phyloP scores from a whole-genome alignment of 1,140 invertebrate genomes.

The Diachasma alloeum region DNA sequence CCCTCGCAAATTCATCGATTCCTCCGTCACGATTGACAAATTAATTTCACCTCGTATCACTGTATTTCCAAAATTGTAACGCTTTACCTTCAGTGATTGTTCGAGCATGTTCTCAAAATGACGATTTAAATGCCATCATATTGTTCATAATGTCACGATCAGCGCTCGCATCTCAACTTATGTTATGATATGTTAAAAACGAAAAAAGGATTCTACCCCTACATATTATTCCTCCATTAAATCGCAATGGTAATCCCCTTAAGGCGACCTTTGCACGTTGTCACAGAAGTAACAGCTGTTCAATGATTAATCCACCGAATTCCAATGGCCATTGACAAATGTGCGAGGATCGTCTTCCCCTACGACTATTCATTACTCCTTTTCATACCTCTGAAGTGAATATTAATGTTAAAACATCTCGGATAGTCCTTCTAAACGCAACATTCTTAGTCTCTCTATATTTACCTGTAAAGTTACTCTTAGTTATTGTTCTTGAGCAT shows the following conservation, averaged over 20 bases:
- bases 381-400: constrained; percentile 27
- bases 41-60: constrained; percentile 13
- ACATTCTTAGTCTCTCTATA: constrained; percentile 35
- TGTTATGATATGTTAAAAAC: constrained; percentile 50
- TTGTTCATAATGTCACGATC: not conserved
- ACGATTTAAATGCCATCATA: constrained; percentile 21
- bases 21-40: constrained; percentile 25
- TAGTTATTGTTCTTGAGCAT: constrained; percentile 61
- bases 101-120: constrained; percentile 31
- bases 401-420: constrained; percentile 48
- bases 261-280: constrained; percentile 14
- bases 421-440: constrained; percentile 42
- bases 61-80: constrained; percentile 26
- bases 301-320: not conserved
- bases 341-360: not conserved
- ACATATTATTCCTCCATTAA: constrained; percentile 19
- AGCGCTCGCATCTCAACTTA: constrained; percentile 27
- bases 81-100: constrained; percentile 37
- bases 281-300: not conserved
- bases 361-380: not conserved
- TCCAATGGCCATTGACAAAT: not conserved
- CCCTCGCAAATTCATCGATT: constrained; percentile 27
- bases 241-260: not conserved
- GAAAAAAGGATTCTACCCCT: constrained; percentile 27
- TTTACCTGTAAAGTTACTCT: constrained; percentile 39